Evolutionary conservation across 1,140 invertebrate species (phyloP).

Genomic region (Aethina tumida): DNA sequence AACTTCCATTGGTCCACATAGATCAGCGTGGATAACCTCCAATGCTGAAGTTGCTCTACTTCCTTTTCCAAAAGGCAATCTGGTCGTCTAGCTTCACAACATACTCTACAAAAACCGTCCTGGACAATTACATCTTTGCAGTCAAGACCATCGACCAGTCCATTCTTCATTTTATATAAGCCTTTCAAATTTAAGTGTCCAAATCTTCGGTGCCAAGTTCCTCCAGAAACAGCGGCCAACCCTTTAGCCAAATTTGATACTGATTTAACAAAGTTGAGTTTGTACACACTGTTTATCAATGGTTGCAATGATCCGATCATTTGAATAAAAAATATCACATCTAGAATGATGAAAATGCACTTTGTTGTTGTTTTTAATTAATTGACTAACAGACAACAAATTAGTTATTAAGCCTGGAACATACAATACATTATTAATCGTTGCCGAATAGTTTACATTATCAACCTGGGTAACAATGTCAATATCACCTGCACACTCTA

Average conservation of each 20-base stretch:
- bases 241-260: too few species aligned
- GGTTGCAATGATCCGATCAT: neutral
- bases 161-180: neutral
- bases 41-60: conserved; percentile 17
- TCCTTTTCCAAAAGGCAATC: conserved; percentile 24
- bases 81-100: conserved; percentile 27
- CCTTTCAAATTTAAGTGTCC: conserved; percentile 1
- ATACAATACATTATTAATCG: neutral
- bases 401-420: conserved; percentile 4
- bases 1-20: conserved; percentile 5
- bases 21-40: conserved; percentile 16
- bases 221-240: neutral
- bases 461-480: too few species aligned
- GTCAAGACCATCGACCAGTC: neutral
- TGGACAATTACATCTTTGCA: conserved; percentile 11
- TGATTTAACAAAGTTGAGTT: neutral
- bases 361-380: conserved; percentile 5
- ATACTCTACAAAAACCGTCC: conserved; percentile 26
- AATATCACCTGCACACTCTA: too few species aligned
- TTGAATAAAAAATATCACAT: neutral
- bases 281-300: neutral
- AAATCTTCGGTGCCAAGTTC: neutral
- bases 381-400: conserved; percentile 7
- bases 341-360: conserved; percentile 3
- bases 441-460: too few species aligned